phyloP scores from a whole-genome alignment of 1,140 invertebrate species.

The Anoplophora glabripennis region DNA sequence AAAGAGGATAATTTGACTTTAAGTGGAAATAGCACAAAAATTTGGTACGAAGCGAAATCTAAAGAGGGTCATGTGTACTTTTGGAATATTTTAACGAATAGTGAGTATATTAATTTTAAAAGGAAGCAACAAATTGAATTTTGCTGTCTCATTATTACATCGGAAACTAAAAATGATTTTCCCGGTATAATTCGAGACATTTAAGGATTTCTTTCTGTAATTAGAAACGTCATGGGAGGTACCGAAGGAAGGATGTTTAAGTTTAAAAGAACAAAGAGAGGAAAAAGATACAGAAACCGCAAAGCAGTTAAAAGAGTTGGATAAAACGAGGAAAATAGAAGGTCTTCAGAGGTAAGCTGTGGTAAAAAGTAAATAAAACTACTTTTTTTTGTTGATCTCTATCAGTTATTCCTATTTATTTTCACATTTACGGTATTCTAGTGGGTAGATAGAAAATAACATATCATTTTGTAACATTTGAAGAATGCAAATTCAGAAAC shows the following conservation, averaged over 20 bases:
- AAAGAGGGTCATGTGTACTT: slow-evolving; percentile 75
- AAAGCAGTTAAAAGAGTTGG: slow-evolving; percentile 54
- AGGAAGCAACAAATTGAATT: neutral
- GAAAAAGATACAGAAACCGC: slow-evolving; percentile 44
- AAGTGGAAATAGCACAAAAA: slow-evolving; percentile 45
- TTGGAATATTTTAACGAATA: slow-evolving; percentile 77
- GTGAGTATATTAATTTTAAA: slow-evolving; percentile 47
- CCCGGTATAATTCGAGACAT: neutral
- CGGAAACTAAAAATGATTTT: too few relatives aligned
- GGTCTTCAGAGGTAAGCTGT: slow-evolving; percentile 33
- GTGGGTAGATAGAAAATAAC: too few relatives aligned
- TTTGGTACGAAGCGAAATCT: slow-evolving; percentile 70
- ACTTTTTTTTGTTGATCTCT: slow-evolving; percentile 5
- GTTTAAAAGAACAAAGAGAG: slow-evolving; percentile 60
- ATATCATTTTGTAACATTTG: neutral
- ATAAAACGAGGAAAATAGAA: slow-evolving; percentile 52
- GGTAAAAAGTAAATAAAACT: slow-evolving; percentile 31
- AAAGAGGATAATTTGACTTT: slow-evolving; percentile 46
- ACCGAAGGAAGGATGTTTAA: slow-evolving; percentile 63
- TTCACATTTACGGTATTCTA: too few relatives aligned
- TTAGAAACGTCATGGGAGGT: slow-evolving; percentile 63
- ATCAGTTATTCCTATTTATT: too few relatives aligned
- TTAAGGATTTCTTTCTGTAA: slow-evolving; percentile 24
- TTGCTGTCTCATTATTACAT: too few relatives aligned
- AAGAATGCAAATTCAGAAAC: slow-evolving; percentile 45